These are phyloP conservation scores for Datnioides undecimradiatus DNA, from an alignment of 2,113 vertebrate genomes.

Conservation along the genomic window DNA sequence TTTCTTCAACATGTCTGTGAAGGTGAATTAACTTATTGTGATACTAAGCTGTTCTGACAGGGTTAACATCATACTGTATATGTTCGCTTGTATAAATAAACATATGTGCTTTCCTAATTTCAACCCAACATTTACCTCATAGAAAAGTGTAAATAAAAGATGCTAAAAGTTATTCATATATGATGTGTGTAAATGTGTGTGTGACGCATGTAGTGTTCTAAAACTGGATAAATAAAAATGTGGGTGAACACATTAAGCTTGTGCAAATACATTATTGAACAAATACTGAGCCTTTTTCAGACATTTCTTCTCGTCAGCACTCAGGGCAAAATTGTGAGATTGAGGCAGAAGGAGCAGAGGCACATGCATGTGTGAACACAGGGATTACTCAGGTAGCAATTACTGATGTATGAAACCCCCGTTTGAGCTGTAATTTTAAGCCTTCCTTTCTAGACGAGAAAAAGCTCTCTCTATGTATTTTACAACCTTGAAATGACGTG, in stretches of 20 bases:
- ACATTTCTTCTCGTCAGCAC: neutral
- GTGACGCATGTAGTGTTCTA: neutral
- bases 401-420: conserved; percentile 59
- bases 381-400: conserved; percentile 73
- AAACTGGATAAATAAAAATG: neutral
- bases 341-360: conserved; percentile 18
- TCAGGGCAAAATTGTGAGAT: conserved; percentile 13
- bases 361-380: conserved; percentile 42
- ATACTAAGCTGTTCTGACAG: conserved; percentile 39
- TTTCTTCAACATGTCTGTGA: conserved; percentile 12
- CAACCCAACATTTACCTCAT: conserved; percentile 20
- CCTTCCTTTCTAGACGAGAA: conserved; percentile 60
- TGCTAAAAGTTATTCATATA: neutral
- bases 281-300: neutral
- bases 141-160: conserved; percentile 21
- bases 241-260: neutral
- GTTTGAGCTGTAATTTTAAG: conserved; percentile 70
- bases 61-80: conserved; percentile 28
- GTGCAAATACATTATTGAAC: neutral
- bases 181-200: neutral
- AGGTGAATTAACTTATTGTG: conserved; percentile 21
- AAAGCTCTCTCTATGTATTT: conserved; percentile 54
- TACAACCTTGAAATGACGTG: conserved; percentile 51
- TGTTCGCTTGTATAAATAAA: conserved; percentile 49
- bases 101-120: neutral